A percentile compares a stretch with the other conserved stretches of the same genome.
These are phyloP conservation scores for Eubucco bourcierii DNA, from an alignment of 2,113 vertebrate species.

Conservation along the genomic window DNA sequence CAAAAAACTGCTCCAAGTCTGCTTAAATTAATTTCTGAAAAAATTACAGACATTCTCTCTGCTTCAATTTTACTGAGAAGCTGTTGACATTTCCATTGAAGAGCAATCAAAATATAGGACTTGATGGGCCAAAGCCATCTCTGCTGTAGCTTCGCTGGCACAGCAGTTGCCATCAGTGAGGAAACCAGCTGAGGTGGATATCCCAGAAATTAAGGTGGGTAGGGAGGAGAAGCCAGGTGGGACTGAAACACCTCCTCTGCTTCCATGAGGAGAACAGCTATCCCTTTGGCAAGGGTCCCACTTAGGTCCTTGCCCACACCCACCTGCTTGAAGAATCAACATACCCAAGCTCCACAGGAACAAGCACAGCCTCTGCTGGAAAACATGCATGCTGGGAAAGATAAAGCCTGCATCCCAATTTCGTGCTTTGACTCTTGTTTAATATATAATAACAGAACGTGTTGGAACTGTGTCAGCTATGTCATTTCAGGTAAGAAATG, in stretches of 20 bases:
- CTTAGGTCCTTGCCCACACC: fast-evolving
- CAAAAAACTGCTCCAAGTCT: constrained; percentile 6
- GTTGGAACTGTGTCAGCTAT: constrained; percentile 2
- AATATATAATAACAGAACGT: background rate
- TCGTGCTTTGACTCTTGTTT: background rate
- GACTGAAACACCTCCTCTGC: background rate
- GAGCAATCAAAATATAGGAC: background rate
- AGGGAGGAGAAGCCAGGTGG: background rate
- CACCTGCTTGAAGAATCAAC: fast-evolving
- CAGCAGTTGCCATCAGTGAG: fast-evolving
- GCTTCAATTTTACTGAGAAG: background rate
- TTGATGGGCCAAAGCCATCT: background rate
- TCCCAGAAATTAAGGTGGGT: background rate
- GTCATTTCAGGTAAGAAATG: background rate
- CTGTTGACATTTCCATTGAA: background rate
- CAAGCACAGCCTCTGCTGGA: background rate
- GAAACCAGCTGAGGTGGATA: background rate
- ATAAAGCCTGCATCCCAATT: background rate
- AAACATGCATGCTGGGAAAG: background rate
- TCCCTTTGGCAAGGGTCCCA: background rate
- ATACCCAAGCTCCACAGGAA: background rate
- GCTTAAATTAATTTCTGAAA: constrained; percentile 36
- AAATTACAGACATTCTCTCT: constrained; percentile 11
- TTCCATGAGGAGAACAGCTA: background rate
- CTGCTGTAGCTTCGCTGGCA: background rate